phyloP scores from a whole-genome alignment of 2,113 vertebrate species.

The Xiphorhynchus elegans region DNA sequence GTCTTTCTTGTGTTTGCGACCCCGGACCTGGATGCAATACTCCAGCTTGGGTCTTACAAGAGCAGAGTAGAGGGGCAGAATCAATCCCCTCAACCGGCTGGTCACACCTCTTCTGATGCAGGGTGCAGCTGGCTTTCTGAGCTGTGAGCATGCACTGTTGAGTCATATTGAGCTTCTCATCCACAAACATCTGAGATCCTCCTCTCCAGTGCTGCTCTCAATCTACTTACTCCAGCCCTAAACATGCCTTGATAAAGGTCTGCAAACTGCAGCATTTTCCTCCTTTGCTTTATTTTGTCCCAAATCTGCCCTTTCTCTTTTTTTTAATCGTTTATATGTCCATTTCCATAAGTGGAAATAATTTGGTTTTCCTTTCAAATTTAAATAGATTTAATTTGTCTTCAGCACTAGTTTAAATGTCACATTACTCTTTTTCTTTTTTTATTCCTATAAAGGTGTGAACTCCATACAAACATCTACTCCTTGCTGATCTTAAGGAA shows the following conservation, averaged over 20 bases:
- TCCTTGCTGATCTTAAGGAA: neutral
- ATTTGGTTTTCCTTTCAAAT: neutral
- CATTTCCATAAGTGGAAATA: neutral
- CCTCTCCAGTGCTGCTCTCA: neutral
- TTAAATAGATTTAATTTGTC: neutral
- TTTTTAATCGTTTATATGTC: neutral
- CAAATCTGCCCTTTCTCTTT: neutral
- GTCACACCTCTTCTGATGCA: rapidly evolving
- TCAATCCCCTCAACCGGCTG: neutral
- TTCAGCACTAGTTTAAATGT: neutral
- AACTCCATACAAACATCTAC: neutral
- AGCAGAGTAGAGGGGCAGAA: neutral
- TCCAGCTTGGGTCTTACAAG: neutral
- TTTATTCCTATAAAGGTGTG: neutral
- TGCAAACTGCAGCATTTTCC: neutral
- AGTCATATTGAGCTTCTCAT: neutral
- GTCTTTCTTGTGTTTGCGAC: neutral
- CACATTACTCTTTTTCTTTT: neutral
- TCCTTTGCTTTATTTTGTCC: neutral
- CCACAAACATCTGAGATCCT: neutral
- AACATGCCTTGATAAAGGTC: neutral
- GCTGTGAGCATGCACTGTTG: rapidly evolving
- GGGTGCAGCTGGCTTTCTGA: neutral
- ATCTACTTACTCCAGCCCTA: neutral
- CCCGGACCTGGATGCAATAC: neutral